Percentiles rank a stretch among this genome's conserved stretches.
phyloP scores from a whole-genome alignment of 2,888 invertebrate genomes.

The Monoplex corrugatus region DNA sequence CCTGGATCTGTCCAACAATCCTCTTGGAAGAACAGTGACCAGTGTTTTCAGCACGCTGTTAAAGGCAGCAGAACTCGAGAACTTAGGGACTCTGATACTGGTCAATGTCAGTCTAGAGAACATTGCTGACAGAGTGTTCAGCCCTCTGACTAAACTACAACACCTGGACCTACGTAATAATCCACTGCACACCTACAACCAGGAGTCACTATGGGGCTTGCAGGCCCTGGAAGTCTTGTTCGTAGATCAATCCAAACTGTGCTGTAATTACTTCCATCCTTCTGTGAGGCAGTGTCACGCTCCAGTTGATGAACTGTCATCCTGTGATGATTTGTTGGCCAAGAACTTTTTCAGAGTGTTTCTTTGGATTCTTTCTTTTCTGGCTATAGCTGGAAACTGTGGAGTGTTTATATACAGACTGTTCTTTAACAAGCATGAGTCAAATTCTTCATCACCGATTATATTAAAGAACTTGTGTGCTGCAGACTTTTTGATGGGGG shows the following conservation, averaged over 20 bases:
- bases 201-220: background rate
- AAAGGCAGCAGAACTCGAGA: too few relatives aligned
- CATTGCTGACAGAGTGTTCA: background rate
- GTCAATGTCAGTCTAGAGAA: background rate
- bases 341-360: conserved; percentile 33
- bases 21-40: background rate
- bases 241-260: conserved; percentile 36
- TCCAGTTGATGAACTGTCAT: conserved; percentile 46
- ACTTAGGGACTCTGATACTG: background rate
- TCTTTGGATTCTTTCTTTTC: conserved; percentile 40
- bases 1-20: conserved; percentile 27
- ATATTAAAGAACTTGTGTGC: too few relatives aligned
- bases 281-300: conserved; percentile 23
- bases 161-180: background rate
- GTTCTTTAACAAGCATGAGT: too few relatives aligned
- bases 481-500: too few relatives aligned
- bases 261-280: conserved; percentile 12
- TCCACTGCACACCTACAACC: background rate
- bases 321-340: conserved; percentile 40
- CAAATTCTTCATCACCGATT: too few relatives aligned
- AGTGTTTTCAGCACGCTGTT: background rate
- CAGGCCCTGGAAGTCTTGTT: background rate
- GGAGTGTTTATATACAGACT: conserved; percentile 17
- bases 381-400: conserved; percentile 43
- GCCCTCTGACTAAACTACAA: background rate